Percentiles rank a stretch among this genome's conserved stretches.
Conservation (phyloP, 1,140 invertebrate species). For the Drosophila littoralis region DNA sequence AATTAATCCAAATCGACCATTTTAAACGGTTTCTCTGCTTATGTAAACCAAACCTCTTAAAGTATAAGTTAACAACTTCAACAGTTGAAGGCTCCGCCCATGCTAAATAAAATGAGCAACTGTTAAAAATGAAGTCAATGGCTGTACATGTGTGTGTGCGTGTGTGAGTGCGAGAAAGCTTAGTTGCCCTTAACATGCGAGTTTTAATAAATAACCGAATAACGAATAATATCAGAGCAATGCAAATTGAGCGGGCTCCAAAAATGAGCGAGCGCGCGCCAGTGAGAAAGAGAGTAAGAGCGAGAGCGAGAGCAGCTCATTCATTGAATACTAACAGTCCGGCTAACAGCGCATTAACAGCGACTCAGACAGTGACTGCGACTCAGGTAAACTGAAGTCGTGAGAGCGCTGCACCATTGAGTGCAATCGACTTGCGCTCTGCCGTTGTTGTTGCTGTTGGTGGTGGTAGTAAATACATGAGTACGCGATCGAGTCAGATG, state of each 20-base stretch:
- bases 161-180: slow-evolving; percentile 39
- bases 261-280: slow-evolving; percentile 5
- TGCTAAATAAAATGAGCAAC: slow-evolving; percentile 68
- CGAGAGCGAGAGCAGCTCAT: slow-evolving; percentile 22
- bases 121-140: slow-evolving; percentile 78
- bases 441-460: slow-evolving; percentile 18
- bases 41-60: slow-evolving; percentile 1
- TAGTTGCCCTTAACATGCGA: slow-evolving; percentile 53
- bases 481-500: slow-evolving; percentile 35
- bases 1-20: slow-evolving; percentile 22
- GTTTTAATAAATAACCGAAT: slow-evolving; percentile 72
- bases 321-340: slow-evolving; percentile 43
- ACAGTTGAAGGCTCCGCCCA: slow-evolving; percentile 60
- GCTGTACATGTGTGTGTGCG: slow-evolving; percentile 22
- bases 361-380: slow-evolving; percentile 22
- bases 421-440: slow-evolving; percentile 36
- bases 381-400: slow-evolving; percentile 34
- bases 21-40: slow-evolving; percentile 13
- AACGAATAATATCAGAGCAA: slow-evolving; percentile 82
- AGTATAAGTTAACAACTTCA: slow-evolving; percentile 27
- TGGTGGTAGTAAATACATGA: slow-evolving; percentile 9
- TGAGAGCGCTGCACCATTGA: slow-evolving; percentile 36
- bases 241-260: slow-evolving; percentile 58
- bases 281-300: background rate
- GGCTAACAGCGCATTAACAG: slow-evolving; percentile 48